phyloP scores from a whole-genome alignment of 2,888 invertebrate species.

The Pediacus dermestoides region DNA sequence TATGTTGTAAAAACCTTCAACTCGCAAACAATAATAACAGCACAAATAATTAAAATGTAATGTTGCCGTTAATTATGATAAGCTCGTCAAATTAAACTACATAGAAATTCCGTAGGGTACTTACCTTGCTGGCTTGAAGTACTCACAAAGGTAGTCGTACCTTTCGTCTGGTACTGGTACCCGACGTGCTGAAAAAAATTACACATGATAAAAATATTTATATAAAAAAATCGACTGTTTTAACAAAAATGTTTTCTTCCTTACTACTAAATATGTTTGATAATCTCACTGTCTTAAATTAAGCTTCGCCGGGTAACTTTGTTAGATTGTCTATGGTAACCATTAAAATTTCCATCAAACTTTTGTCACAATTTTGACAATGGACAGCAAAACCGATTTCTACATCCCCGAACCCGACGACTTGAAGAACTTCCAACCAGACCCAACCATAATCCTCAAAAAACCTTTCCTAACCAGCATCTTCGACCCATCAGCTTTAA shows the following conservation, averaged over 20 bases:
- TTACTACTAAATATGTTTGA: background rate
- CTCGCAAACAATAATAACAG: too few species aligned
- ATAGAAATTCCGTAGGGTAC: constrained; percentile 24
- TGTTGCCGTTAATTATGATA: too few species aligned
- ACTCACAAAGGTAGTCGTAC: constrained; percentile 89
- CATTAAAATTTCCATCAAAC: constrained; percentile 15
- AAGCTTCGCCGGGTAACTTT: too few species aligned
- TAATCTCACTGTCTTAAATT: background rate
- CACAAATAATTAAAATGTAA: too few species aligned
- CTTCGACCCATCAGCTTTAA: too few species aligned
- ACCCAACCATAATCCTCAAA: constrained; percentile 40
- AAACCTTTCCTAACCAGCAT: constrained; percentile 34
- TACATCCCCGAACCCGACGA: constrained; percentile 20
- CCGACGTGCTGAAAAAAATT: constrained; percentile 66
- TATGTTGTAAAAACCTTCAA: too few species aligned
- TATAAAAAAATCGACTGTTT: background rate
- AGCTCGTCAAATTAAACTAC: too few species aligned
- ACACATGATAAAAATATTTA: constrained; percentile 5
- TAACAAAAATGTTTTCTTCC: background rate
- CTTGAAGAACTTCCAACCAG: constrained; percentile 26
- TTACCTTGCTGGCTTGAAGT: constrained; percentile 92
- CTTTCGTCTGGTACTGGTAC: constrained; percentile 96
- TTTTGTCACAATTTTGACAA: background rate
- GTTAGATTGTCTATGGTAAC: too few species aligned
- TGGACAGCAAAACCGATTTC: constrained; percentile 20